These are phyloP conservation scores for Lates japonicus DNA, from an alignment of 2,797 vertebrate genomes.

Conservation along the genomic window DNA sequence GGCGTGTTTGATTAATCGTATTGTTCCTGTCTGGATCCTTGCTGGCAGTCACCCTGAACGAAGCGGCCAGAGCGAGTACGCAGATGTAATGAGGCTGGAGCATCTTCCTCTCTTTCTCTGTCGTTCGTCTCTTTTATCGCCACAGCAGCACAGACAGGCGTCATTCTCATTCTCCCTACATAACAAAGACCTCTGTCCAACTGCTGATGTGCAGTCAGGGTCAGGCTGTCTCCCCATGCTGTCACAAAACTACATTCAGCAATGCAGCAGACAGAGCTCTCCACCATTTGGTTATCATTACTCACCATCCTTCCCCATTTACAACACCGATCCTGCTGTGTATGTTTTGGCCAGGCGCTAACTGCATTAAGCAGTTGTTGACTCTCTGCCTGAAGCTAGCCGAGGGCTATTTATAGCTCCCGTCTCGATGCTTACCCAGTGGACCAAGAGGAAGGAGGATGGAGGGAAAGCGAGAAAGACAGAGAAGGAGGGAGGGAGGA, in stretches of 20 bases:
- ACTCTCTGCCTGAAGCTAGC: slow-evolving; percentile 75
- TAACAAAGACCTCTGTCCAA: slow-evolving; percentile 75
- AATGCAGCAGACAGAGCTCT: slow-evolving; percentile 7
- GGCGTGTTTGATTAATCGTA: slow-evolving; percentile 85
- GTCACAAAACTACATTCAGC: slow-evolving; percentile 31
- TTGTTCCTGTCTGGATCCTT: slow-evolving; percentile 84
- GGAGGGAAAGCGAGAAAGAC: slow-evolving; percentile 49
- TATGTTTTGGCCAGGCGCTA: slow-evolving; percentile 62
- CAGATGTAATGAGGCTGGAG: slow-evolving; percentile 83
- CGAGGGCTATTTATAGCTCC: slow-evolving; percentile 80
- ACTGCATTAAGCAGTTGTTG: slow-evolving; percentile 77
- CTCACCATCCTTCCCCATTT: slow-evolving; percentile 19
- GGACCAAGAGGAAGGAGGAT: slow-evolving; percentile 69
- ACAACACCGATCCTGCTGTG: slow-evolving; percentile 57
- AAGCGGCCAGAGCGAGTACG: slow-evolving; percentile 76
- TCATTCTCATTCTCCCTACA: slow-evolving; percentile 54
- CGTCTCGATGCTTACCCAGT: slow-evolving; percentile 75
- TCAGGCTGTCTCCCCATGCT: slow-evolving; percentile 27
- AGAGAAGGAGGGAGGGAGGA: slow-evolving; percentile 26
- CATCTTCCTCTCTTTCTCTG: slow-evolving; percentile 78
- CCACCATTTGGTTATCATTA: slow-evolving; percentile 23
- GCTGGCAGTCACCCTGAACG: slow-evolving; percentile 79
- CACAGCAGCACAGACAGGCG: slow-evolving; percentile 57
- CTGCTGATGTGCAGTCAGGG: slow-evolving; percentile 7
- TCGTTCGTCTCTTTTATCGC: slow-evolving; percentile 55